Evolutionary conservation across 2,888 invertebrate species (phyloP), one percentile per base, ranked within the genome.

Genomic region (Rhingia campestris): DNA sequence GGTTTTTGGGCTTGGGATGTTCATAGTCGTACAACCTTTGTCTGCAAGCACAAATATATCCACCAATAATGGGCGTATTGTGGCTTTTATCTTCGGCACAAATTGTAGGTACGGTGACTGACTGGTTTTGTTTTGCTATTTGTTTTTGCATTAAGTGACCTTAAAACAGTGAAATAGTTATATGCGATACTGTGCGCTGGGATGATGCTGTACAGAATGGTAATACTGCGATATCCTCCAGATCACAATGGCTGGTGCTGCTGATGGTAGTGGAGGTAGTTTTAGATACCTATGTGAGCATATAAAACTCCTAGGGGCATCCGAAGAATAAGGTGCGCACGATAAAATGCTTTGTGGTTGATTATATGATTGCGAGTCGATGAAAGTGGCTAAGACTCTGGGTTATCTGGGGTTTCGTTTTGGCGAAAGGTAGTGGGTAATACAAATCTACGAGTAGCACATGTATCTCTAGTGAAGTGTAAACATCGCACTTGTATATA

Each of bases 291-390:
- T 63, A 43, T 79, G 64, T 74, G 69, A 73, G 51, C 41, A 75
- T 53, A 56, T 67, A 67, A 77, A 69, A 22, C 59, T 67, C 84
- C 66, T 80, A 39, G 69, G 84, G 84, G 84, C 80, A 80, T 70
- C 66, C 54, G 47, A 59, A 61, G 75, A 84, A 84, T 84, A 84
- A 84, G 84, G 84, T 84, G 84, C 74, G 84, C 84, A 80, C 80
- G 74, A 70, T 80, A 84, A 80, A 84, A 80, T 84, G 84, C 80
- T 84, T 84, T 84, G 84, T 61, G 84, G 84, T 84, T 84, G 84
- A 75, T 75, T 66, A 75, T 84, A 84, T 66, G 80, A 84, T 80
- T 75, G 80, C 69, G 70, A 84, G 69, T 80, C 79, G 79, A 79
- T 74, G 82, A 84, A 79, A 84, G 82, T 79, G 79, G 77, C 66